Percentiles rank a stretch among this genome's conserved stretches.
These are phyloP conservation scores for Anas capensis DNA, from an alignment of 2,797 vertebrate species.

Conservation along the genomic window DNA sequence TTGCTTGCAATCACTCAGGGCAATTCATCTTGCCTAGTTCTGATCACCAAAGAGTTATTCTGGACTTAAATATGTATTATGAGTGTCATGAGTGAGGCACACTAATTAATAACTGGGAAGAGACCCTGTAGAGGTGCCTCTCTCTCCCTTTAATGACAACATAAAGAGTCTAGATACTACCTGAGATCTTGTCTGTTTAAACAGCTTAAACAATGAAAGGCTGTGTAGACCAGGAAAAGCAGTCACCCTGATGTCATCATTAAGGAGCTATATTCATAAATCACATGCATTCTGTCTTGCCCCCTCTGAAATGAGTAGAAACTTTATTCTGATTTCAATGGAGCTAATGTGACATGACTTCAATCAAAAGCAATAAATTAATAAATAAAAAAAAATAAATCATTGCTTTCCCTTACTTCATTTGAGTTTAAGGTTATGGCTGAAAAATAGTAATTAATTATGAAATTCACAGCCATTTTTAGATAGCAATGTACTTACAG, in stretches of 20 bases:
- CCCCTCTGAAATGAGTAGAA: background rate
- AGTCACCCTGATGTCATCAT: background rate
- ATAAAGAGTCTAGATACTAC: background rate
- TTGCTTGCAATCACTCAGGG: background rate
- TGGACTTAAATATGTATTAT: background rate
- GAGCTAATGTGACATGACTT: background rate
- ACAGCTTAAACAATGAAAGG: background rate
- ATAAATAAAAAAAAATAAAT: no score
- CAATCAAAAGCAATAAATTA: background rate
- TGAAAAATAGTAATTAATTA: background rate
- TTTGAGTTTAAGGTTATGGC: background rate
- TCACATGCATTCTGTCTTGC: background rate
- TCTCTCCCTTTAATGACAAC: background rate
- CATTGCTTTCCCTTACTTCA: background rate
- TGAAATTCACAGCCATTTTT: background rate
- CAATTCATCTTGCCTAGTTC: background rate
- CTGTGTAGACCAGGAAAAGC: background rate
- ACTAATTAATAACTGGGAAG: background rate
- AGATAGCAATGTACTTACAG: background rate
- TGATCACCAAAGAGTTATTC: background rate
- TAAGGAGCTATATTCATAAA: background rate
- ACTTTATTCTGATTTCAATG: background rate
- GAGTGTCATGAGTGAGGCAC: background rate
- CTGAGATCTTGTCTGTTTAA: background rate
- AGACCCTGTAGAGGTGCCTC: background rate